Base-by-base conservation (phyloP, 2,797 vertebrate species). In the Esox lucius region DNA sequence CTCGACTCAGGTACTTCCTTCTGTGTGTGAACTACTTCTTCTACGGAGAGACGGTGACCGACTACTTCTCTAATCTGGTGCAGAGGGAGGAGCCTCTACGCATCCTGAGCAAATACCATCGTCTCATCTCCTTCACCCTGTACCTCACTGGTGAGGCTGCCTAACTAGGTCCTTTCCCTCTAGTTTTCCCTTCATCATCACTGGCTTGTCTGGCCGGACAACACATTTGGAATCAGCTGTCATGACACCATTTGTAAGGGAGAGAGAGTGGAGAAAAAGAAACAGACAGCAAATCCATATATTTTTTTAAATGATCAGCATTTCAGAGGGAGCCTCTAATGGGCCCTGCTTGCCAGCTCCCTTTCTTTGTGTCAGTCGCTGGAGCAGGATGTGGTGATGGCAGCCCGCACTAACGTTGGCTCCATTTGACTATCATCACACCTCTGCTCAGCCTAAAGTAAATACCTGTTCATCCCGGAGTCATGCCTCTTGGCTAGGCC, bases 11-110 rank as follows among this genome's bases (percentile, higher is more conserved):
- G 98, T 99, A 99, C 86, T 99, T 99, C 87, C 92, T 99, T 83
- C 90, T 99, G 75, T 99, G 98, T 28, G 98, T 98, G 8, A 99
- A 99, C 88, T 99, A 99, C 90, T 99, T 99, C 89, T 99, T 98
- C 93, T 99, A 99, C 0, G 98, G 98, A 0, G 98, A 99, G 90
- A 99, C 98, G 0, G 97, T 97, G 78, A 98, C 98, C 0, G 98
- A 99, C 89, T 99, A 96, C 89, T 99, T 99, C 93, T 99, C 98
- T 91, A 94, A 96, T 0, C 88, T 99, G 93, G 98, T 99, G 77
- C 97, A 99, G 87, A 92, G 97, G 79, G 98, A 99, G 91, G 98
- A 99, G 86, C 97, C 97, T 0, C 90, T 99, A 80, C 87, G 98
- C 11, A 98, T 99, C 85, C 96, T 99, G 84, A 98, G 97, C 94